phyloP scores from a whole-genome alignment of 2,888 invertebrate species.

The Brassicogethes aeneus region DNA sequence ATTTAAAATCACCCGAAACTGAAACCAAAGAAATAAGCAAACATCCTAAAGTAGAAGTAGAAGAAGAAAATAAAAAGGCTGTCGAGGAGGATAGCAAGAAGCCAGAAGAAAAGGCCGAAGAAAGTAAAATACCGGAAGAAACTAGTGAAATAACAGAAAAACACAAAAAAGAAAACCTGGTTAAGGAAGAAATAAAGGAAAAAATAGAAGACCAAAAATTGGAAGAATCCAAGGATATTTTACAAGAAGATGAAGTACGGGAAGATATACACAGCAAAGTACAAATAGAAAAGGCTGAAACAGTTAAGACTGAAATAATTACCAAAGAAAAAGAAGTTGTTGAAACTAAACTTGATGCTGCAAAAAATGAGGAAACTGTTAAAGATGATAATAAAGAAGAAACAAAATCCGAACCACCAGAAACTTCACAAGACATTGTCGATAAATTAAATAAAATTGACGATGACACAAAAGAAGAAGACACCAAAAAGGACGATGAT shows the following conservation, averaged over 20 bases:
- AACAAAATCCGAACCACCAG: conserved; percentile 15
- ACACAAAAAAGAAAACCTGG: not conserved
- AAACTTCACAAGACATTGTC: conserved; percentile 1
- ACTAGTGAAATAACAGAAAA: conserved; percentile 1
- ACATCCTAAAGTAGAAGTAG: not conserved
- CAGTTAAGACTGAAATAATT: conserved; percentile 11
- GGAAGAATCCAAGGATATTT: conserved; percentile 8
- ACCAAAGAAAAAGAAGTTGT: conserved; percentile 8
- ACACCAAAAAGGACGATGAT: conserved; percentile 17
- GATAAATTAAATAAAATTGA: conserved; percentile 3
- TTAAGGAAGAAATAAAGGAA: not conserved
- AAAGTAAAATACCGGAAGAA: conserved; percentile 3
- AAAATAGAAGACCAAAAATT: conserved; percentile 4
- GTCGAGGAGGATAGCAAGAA: not conserved
- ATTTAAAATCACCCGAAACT: not conserved
- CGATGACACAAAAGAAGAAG: conserved; percentile 5
- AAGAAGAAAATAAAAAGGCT: not conserved
- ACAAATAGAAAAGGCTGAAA: conserved; percentile 16
- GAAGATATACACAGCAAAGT: conserved; percentile 6
- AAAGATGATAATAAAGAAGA: conserved; percentile 17
- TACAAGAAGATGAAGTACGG: conserved; percentile 10
- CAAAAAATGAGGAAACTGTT: conserved; percentile 12
- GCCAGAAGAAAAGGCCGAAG: not conserved
- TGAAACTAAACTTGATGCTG: conserved; percentile 9
- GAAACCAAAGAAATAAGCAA: not conserved